Percentiles rank a stretch among this genome's conserved stretches.
These are phyloP conservation scores for Ispidina picta DNA, from an alignment of 2,797 vertebrate genomes.

Conservation along the genomic window DNA sequence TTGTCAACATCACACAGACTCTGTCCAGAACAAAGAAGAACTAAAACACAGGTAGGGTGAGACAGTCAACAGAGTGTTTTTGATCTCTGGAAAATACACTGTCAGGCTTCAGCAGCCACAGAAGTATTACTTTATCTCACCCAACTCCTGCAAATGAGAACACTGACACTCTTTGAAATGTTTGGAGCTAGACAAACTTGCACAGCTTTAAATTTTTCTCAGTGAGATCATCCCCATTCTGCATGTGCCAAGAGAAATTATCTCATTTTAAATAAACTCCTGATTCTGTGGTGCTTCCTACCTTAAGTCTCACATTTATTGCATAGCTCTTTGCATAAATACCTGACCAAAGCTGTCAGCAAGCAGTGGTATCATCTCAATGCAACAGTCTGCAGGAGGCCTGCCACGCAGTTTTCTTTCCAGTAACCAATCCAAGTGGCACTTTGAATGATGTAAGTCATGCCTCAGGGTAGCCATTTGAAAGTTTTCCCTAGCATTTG, in stretches of 20 bases:
- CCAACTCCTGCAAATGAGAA: background rate
- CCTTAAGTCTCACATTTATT: background rate
- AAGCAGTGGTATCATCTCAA: background rate
- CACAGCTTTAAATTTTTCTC: background rate
- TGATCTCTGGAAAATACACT: background rate
- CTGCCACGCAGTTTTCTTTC: background rate
- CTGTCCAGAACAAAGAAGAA: background rate
- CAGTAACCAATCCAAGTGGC: background rate
- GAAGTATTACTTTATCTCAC: background rate
- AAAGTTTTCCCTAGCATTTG: background rate
- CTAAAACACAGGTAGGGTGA: background rate
- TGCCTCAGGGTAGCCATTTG: background rate
- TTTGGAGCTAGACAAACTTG: background rate
- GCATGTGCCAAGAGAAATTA: background rate
- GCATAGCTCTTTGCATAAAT: background rate
- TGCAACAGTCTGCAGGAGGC: background rate
- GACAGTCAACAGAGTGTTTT: background rate
- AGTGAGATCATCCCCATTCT: background rate
- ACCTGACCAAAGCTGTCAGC: background rate
- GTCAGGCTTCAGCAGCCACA: background rate
- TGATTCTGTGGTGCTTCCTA: background rate
- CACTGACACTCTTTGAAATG: background rate
- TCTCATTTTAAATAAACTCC: background rate
- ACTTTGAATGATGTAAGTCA: background rate
- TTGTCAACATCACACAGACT: background rate